Evolutionary conservation across 2,888 invertebrate species (phyloP).

Genomic region (Cephus pygmeus): DNA sequence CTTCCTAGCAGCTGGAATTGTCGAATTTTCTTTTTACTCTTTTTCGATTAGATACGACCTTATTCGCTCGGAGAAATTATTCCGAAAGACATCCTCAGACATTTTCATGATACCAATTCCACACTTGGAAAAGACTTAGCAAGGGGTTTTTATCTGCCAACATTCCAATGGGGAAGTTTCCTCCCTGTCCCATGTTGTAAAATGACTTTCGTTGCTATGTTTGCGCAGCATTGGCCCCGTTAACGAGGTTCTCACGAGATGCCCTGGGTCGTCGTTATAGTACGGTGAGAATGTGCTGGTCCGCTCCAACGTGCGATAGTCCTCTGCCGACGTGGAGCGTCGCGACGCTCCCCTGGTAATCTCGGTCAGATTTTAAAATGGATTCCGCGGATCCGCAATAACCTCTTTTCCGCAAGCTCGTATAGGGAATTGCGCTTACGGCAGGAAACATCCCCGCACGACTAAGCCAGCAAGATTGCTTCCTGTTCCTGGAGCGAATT

Average conservation of each 20-base stretch:
- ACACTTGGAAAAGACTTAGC: not conserved
- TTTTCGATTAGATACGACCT: not conserved
- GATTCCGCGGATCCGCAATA: constrained; percentile 28
- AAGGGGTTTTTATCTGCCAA: not conserved
- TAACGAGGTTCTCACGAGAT: not conserved
- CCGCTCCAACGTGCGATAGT: not conserved
- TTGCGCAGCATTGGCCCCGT: not conserved
- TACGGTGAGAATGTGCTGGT: not conserved
- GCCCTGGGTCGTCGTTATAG: not conserved
- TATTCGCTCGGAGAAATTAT: not conserved
- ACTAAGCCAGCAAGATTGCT: constrained; percentile 54
- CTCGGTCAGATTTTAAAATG: constrained; percentile 28
- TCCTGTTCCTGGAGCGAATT: constrained; percentile 49
- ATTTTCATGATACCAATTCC: not conserved
- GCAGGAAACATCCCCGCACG: constrained; percentile 25
- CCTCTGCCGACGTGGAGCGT: not conserved
- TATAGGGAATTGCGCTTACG: constrained; percentile 33
- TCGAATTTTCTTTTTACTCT: not conserved
- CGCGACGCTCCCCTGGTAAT: constrained; percentile 16
- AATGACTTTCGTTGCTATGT: not conserved
- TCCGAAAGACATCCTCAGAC: not conserved
- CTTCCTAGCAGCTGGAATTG: not conserved
- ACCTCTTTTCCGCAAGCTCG: constrained; percentile 20
- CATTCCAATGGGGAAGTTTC: not conserved
- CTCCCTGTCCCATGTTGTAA: not conserved